Evolutionary conservation across 2,888 invertebrate genomes (phyloP), one percentile per base, ranked within the genome.

Genomic region (Aelia acuminata): DNA sequence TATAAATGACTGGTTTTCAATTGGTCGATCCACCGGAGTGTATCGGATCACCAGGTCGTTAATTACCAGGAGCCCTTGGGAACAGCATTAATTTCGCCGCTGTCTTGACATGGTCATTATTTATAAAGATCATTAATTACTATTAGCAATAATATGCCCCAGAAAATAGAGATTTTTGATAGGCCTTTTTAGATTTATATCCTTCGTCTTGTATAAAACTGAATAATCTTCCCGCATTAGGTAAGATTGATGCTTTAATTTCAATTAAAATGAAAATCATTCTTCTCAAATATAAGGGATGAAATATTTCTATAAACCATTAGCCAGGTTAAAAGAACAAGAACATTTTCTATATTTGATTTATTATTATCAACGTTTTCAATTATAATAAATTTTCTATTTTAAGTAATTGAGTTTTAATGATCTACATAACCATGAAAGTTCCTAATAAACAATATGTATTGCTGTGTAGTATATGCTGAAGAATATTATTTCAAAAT

Each of bases 51-150:
- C 26, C 13, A 57, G 26, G 26, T 57, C 57, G 57, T 57, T 57
- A 57, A 57, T 57, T 57, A 57, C 57, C 57, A 3, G 13, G 0
- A 57, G 26, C 57, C 26, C 57, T 57, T 57, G 57, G 26, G 31
- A 57, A 26, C 26, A 26, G 57, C 57, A 57, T 57, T 57, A 57
- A 75, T 39, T 75, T 43, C 8, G 39, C 75, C 39, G 7, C 75
- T 75, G 75, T 75, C 75, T 75, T 43, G 75, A 11, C 75, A 35
- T 22, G 39, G 39, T 39, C 75, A 75, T 75, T 75, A 75, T 39
- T 75, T 75, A 75, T 39, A 43, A 10, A 39, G 35, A 39, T 75
- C 75, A 75, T 75, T 75, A 75, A 39, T 75, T 39, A 75, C 22
- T 75, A 75, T 75, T 75, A 75, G 57, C 57, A 57, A 57, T 57